A percentile compares a stretch with the other conserved stretches of the same genome.
phyloP scores from a whole-genome alignment of 2,797 vertebrate species.

The Propithecus deckenii region DNA sequence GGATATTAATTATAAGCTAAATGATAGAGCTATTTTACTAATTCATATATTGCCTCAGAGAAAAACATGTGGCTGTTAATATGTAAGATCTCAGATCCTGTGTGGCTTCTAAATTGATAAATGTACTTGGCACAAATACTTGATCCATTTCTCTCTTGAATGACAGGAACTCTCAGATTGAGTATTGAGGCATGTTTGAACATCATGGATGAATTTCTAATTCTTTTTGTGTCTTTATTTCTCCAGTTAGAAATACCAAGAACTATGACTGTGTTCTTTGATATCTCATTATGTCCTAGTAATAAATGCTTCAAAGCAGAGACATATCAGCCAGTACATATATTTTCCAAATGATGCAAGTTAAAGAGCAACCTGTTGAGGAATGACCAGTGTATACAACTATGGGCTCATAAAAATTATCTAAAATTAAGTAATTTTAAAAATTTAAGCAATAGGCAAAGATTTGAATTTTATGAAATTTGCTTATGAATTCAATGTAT shows the following conservation, averaged over 20 bases:
- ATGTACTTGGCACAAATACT: neutral
- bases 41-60: neutral
- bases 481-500: neutral
- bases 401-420: neutral
- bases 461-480: neutral
- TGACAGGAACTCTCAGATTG: neutral
- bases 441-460: neutral
- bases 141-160: neutral
- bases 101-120: neutral
- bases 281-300: neutral
- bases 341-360: neutral
- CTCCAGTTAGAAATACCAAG: neutral
- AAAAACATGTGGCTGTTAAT: neutral
- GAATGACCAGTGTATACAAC: neutral
- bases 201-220: neutral
- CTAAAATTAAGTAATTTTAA: neutral
- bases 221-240: neutral
- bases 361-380: neutral
- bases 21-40: neutral
- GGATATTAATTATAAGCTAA: neutral
- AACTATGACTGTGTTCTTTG: neutral
- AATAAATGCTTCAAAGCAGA: neutral
- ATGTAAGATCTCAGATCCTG: neutral
- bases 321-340: neutral
- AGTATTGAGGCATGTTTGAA: neutral